Conservation (phyloP, 2,888 invertebrate genomes). For the Rotaria socialis region DNA sequence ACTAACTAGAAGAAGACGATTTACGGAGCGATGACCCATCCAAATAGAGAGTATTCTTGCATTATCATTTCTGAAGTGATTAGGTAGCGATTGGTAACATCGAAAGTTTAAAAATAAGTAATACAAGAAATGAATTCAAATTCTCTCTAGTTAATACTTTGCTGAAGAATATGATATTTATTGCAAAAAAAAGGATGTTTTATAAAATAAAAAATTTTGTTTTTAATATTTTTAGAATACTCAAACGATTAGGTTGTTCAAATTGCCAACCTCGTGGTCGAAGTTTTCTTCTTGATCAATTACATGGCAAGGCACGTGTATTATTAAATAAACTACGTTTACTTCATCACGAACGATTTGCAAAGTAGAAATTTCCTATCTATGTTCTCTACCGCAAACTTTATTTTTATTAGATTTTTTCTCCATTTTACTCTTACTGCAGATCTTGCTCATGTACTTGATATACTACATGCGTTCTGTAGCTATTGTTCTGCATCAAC, state of each 20-base stretch:
- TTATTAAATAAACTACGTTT: conserved; percentile 30
- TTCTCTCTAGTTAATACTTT: no score
- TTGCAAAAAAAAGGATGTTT: no score
- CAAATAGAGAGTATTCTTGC: no score
- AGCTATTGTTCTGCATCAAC: conserved; percentile 87
- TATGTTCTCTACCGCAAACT: no score
- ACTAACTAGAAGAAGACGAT: no score
- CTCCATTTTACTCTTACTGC: conserved; percentile 14
- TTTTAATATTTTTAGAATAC: background rate
- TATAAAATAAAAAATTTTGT: no score
- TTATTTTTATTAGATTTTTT: conserved; percentile 20
- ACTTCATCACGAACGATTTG: conserved; percentile 40
- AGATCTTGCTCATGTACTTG: conserved; percentile 67
- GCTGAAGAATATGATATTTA: no score
- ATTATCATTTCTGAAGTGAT: no score
- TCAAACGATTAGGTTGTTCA: conserved; percentile 42
- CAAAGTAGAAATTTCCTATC: background rate
- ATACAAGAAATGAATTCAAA: no score
- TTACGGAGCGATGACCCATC: no score
- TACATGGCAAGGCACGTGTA: conserved; percentile 40
- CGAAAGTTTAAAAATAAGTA: no score
- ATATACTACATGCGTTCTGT: conserved; percentile 87
- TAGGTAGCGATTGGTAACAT: no score
- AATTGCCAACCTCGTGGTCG: conserved; percentile 38
- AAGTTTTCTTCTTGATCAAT: conserved; percentile 39